Percentiles rank a stretch among this genome's conserved stretches.
Evolutionary conservation across 2,113 vertebrate species (phyloP).

Genomic region (Podocnemis expansa): DNA sequence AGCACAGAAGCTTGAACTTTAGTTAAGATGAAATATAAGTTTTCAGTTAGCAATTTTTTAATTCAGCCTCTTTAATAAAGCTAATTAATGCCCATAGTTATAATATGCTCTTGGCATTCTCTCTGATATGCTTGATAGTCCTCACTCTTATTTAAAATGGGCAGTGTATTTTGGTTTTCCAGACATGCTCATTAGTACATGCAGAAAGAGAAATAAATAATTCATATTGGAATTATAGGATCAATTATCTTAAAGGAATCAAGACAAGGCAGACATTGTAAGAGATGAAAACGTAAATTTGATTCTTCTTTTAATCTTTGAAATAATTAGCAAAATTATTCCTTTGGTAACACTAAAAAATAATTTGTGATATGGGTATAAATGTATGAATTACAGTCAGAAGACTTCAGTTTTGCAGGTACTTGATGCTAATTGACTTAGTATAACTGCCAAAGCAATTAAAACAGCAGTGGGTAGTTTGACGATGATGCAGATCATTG

Average conservation of each 20-base stretch:
- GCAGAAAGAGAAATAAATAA: not conserved
- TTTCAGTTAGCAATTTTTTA: not conserved
- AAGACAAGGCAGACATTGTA: not conserved
- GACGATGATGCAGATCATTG: slow-evolving; percentile 45
- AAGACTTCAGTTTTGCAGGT: slow-evolving; percentile 57
- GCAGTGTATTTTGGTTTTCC: not conserved
- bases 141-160: not conserved
- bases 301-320: slow-evolving; percentile 4
- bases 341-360: slow-evolving; percentile 59
- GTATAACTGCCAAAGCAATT: slow-evolving; percentile 69
- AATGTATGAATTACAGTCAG: slow-evolving; percentile 30
- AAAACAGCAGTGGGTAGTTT: slow-evolving; percentile 66
- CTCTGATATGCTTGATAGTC: not conserved
- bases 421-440: slow-evolving; percentile 67
- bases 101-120: not conserved
- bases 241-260: not conserved
- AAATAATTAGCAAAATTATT: slow-evolving; percentile 39
- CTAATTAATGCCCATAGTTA: not conserved
- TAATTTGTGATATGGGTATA: slow-evolving; percentile 41
- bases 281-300: slow-evolving; percentile 26
- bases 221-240: not conserved
- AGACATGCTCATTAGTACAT: not conserved
- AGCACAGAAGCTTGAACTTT: not conserved
- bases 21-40: not conserved
- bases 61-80: not conserved